phyloP scores from a whole-genome alignment of 2,888 invertebrate species.

The Glyphotaelius pellucidus region DNA sequence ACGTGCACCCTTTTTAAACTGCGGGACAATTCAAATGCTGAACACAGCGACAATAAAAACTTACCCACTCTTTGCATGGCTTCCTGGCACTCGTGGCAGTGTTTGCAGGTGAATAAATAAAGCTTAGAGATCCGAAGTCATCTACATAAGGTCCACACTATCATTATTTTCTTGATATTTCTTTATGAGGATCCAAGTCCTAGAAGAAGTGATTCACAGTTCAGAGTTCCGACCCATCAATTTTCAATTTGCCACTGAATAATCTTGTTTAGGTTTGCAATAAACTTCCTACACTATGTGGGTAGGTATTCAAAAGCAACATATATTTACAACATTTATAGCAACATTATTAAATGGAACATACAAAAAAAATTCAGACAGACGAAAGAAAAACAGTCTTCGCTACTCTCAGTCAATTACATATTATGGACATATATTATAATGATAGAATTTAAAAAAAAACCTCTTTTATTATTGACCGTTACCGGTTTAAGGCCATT shows the following conservation, averaged over 20 bases:
- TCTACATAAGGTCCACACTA: conserved; percentile 33
- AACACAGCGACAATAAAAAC: conserved; percentile 57
- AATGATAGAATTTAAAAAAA: too few relatives aligned
- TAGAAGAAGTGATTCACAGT: conserved; percentile 7
- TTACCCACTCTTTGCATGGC: conserved; percentile 41
- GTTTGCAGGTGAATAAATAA: conserved; percentile 55
- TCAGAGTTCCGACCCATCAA: background rate
- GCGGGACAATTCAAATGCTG: conserved; percentile 58
- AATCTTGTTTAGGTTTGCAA: background rate
- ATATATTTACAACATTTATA: too few relatives aligned
- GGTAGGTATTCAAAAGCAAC: too few relatives aligned
- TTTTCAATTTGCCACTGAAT: background rate
- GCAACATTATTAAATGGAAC: too few relatives aligned
- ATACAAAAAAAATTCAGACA: too few relatives aligned
- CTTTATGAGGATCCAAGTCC: background rate
- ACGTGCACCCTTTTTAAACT: conserved; percentile 26
- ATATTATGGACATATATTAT: too few relatives aligned
- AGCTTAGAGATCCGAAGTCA: background rate
- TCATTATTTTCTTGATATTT: background rate
- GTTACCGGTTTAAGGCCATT: too few relatives aligned
- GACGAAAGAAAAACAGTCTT: too few relatives aligned
- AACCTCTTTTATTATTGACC: too few relatives aligned
- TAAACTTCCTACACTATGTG: too few relatives aligned
- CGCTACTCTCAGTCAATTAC: too few relatives aligned
- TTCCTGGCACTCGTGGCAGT: conserved; percentile 18